Conservation (phyloP, 2,113 vertebrate species). For the Centropus bengalensis region DNA sequence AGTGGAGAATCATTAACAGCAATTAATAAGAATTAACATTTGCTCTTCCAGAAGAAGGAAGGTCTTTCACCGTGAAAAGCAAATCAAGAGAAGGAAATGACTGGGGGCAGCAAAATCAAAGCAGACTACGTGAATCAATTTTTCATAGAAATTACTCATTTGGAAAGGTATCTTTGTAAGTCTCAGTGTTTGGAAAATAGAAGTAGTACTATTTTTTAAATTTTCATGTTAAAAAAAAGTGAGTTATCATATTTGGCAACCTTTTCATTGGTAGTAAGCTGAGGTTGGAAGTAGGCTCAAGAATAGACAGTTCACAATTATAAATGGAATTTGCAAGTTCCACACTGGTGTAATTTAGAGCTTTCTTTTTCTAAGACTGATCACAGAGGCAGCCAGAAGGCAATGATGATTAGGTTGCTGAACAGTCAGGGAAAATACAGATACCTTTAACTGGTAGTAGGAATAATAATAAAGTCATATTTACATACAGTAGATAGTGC, state of each 20-base stretch:
- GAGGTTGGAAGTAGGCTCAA: neutral
- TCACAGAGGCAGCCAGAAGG: neutral
- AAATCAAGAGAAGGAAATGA: neutral
- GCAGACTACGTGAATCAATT: neutral
- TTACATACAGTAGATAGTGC: neutral
- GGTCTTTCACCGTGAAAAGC: neutral
- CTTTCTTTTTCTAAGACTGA: neutral
- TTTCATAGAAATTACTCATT: neutral
- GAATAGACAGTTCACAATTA: neutral
- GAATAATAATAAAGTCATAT: neutral
- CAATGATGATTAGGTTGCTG: neutral
- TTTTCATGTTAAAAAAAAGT: neutral
- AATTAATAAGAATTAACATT: neutral
- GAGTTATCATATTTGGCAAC: neutral
- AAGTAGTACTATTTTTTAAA: neutral
- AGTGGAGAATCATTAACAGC: neutral
- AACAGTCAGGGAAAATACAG: neutral
- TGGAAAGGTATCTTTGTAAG: neutral
- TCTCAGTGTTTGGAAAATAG: neutral
- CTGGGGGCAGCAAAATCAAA: neutral
- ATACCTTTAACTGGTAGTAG: neutral
- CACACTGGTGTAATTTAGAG: accelerated
- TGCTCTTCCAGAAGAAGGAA: neutral
- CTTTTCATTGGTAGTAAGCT: neutral
- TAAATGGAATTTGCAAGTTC: neutral